These are phyloP conservation scores for Pseudomyrmex cubaensis DNA, from an alignment of 1,140 invertebrate species.

Conservation along the genomic window DNA sequence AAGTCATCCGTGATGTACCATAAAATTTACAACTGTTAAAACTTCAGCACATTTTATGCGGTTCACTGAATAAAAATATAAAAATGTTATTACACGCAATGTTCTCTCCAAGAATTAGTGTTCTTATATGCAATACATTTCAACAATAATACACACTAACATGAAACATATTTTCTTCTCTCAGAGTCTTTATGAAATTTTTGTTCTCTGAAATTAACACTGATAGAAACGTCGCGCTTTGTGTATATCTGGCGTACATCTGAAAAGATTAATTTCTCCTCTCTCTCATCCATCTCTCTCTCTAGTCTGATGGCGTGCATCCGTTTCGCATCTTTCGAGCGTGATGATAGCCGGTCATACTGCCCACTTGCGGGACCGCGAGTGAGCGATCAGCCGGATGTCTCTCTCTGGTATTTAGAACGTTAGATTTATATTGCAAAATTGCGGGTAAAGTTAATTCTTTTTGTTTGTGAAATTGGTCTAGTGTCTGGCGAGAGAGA, in stretches of 20 bases:
- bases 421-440: conserved; percentile 40
- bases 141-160: no score
- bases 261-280: neutral
- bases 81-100: no score
- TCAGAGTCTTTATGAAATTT: neutral
- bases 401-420: conserved; percentile 40
- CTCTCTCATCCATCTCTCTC: no score
- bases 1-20: no score
- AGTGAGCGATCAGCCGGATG: conserved; percentile 19
- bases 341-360: neutral
- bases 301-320: neutral
- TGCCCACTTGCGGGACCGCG: neutral
- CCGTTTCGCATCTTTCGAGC: conserved; percentile 24
- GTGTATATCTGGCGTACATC: no score
- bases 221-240: neutral
- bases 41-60: no score
- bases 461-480: conserved; percentile 36
- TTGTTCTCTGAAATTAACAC: neutral
- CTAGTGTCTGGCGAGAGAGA: conserved; percentile 25
- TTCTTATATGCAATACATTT: no score
- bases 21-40: no score
- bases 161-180: no score
- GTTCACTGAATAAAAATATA: no score
- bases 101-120: no score
- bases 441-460: conserved; percentile 41